Percentiles rank a stretch among this genome's conserved stretches.
Evolutionary conservation across 2,797 vertebrate species (phyloP).

Genomic region (Pseudochaenichthys georgianus): DNA sequence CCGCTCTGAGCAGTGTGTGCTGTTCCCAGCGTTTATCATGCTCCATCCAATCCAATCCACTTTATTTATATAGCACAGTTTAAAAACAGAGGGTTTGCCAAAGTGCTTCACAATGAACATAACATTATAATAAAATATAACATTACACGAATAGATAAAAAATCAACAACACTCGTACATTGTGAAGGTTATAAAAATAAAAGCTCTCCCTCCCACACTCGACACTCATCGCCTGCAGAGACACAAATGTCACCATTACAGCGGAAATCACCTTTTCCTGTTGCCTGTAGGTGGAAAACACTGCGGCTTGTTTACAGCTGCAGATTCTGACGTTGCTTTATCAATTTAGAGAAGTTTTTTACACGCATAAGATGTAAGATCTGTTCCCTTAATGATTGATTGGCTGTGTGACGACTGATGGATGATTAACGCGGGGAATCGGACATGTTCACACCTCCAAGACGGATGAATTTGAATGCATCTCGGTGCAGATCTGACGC

Average conservation of each 20-base stretch:
- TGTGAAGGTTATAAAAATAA: neutral
- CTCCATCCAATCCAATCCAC: neutral
- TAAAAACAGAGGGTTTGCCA: too few species aligned
- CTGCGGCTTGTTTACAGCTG: neutral
- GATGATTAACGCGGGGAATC: neutral
- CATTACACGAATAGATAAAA: too few species aligned
- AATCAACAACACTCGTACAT: neutral
- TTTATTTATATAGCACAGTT: too few species aligned
- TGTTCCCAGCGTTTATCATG: neutral
- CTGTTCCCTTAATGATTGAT: neutral
- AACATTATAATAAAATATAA: too few species aligned
- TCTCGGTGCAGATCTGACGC: slow-evolving; percentile 14
- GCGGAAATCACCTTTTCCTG: neutral
- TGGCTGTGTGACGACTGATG: slow-evolving; percentile 8
- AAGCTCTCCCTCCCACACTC: slow-evolving; percentile 6
- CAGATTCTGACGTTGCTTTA: neutral
- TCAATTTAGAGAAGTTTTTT: too few species aligned
- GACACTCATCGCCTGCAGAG: neutral
- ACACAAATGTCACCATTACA: neutral
- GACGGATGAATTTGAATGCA: slow-evolving; percentile 33
- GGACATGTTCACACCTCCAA: slow-evolving; percentile 25
- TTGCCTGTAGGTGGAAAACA: neutral
- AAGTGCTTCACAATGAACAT: too few species aligned
- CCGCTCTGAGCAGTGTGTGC: neutral
- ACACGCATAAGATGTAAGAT: neutral